A percentile compares a stretch with the other conserved stretches of the same genome.
These are phyloP conservation scores for Crambe crambe DNA, from an alignment of 37 sponge, comb jelly and placozoan species.

Conservation along the genomic window DNA sequence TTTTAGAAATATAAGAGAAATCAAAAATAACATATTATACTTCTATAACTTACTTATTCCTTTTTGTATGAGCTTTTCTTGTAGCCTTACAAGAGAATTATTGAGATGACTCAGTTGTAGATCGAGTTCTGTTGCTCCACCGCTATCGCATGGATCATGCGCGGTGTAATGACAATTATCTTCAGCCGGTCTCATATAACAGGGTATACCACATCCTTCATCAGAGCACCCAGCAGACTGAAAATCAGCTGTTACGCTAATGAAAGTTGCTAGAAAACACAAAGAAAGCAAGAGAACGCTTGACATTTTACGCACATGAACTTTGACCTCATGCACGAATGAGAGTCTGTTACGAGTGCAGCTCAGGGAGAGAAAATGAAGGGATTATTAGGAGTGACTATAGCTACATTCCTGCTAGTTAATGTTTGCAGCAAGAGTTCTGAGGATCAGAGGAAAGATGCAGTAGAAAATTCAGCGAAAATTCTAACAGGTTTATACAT, in stretches of 20 bases:
- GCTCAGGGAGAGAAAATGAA: background rate
- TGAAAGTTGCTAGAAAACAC: too few relatives aligned
- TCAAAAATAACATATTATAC: background rate
- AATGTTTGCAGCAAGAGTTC: background rate
- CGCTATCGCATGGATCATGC: background rate
- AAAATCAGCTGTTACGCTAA: background rate
- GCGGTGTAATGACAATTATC: constrained; percentile 19
- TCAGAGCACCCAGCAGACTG: constrained; percentile 29
- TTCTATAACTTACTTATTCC: constrained; percentile 29
- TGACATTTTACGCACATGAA: background rate
- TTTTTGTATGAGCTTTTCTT: constrained; percentile 24
- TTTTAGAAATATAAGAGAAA: background rate
- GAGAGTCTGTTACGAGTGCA: background rate
- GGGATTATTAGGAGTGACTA: background rate
- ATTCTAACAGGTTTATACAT: background rate
- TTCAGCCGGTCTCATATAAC: constrained; percentile 15
- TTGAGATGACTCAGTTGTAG: background rate
- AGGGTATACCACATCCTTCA: constrained; percentile 29
- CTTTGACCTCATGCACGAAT: background rate
- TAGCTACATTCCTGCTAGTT: background rate
- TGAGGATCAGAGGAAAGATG: constrained; percentile 5
- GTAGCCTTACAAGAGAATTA: background rate
- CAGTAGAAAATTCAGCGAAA: background rate
- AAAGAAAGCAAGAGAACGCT: too few relatives aligned
- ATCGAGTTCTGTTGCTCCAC: background rate